These are phyloP conservation scores for Anodontia alba DNA, from an alignment of 2,888 invertebrate species.

Conservation along the genomic window DNA sequence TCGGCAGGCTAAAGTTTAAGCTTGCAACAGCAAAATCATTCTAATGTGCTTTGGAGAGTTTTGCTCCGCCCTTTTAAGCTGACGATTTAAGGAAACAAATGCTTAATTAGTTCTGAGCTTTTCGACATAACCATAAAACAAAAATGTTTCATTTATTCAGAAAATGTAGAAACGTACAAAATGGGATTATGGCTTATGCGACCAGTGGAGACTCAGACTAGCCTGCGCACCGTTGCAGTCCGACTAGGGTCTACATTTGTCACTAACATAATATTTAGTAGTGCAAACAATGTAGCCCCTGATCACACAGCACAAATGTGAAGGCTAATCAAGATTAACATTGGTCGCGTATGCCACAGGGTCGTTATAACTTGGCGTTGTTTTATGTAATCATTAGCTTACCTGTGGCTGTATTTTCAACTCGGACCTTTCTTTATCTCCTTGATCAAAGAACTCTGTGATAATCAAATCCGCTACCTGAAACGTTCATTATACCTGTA, in stretches of 20 bases:
- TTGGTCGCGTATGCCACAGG: neutral
- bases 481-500: constrained; percentile 5
- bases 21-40: no score
- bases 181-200: no score
- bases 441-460: constrained; percentile 97
- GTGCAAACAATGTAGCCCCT: neutral
- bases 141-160: no score
- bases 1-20: no score
- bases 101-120: no score
- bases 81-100: no score
- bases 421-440: constrained; percentile 95
- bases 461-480: constrained; percentile 92
- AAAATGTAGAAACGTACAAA: no score
- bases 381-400: constrained; percentile 5
- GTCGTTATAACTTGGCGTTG: no score
- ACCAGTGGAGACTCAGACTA: neutral
- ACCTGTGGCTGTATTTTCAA: constrained; percentile 93
- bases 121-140: no score
- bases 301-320: neutral
- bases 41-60: no score
- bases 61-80: no score
- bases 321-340: neutral
- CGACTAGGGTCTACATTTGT: neutral
- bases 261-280: neutral
- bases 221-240: neutral